Evolutionary conservation across 2,888 invertebrate species (phyloP).

Genomic region (Bugula neritina): DNA sequence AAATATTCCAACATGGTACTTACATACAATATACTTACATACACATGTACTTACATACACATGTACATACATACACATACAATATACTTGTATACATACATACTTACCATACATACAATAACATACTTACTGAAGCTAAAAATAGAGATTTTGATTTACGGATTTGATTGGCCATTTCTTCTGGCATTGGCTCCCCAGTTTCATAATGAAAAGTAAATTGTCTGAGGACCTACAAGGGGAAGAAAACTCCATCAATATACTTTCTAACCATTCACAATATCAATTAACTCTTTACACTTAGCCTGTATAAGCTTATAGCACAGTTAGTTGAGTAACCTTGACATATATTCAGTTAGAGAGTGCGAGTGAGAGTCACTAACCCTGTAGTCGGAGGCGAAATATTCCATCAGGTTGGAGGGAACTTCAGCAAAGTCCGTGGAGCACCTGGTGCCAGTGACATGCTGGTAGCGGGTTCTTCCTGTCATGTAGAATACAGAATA

Average conservation of each 20-base stretch:
- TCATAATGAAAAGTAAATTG: conserved; percentile 85
- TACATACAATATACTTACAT: too few species aligned
- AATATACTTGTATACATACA: too few species aligned
- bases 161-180: conserved; percentile 70
- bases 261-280: background rate
- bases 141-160: conserved; percentile 81
- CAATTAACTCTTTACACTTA: too few species aligned
- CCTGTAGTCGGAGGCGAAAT: conserved; percentile 82
- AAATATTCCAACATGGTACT: too few species aligned
- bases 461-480: conserved; percentile 83
- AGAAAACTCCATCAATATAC: background rate
- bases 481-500: background rate
- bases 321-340: too few species aligned
- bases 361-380: too few species aligned
- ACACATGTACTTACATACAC: too few species aligned
- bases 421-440: conserved; percentile 97
- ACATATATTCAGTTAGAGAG: too few species aligned
- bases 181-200: conserved; percentile 76
- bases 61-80: too few species aligned
- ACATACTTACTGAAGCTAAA: conserved; percentile 66
- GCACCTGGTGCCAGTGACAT: conserved; percentile 93
- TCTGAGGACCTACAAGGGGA: conserved; percentile 63
- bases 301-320: too few species aligned
- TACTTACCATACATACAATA: too few species aligned
- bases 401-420: conserved; percentile 97